These are phyloP conservation scores for Sphaeridia pumilis DNA, from an alignment of 2,888 invertebrate genomes.

Conservation along the genomic window DNA sequence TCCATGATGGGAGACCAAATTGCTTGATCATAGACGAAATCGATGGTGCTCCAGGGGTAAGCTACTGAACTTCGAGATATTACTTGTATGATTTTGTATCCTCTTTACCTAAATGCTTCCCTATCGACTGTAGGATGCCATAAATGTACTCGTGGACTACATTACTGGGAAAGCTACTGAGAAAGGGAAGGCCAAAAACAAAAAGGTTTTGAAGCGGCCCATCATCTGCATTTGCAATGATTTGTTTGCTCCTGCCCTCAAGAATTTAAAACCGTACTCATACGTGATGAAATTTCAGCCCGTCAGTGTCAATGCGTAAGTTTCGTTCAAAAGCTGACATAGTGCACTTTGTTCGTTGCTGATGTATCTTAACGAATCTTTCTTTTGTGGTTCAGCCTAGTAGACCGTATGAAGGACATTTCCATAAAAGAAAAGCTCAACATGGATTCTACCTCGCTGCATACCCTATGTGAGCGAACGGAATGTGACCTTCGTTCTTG, in stretches of 20 bases:
- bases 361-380: neutral
- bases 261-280: conserved; percentile 64
- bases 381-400: conserved; percentile 40
- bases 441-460: conserved; percentile 56
- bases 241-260: conserved; percentile 71
- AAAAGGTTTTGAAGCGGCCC: conserved; percentile 63
- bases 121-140: conserved; percentile 52
- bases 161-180: conserved; percentile 49
- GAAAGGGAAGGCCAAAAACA: conserved; percentile 42
- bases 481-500: conserved; percentile 85
- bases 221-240: conserved; percentile 98
- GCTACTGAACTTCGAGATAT: conserved; percentile 15
- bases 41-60: conserved; percentile 76
- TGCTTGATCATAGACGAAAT: conserved; percentile 92
- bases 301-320: conserved; percentile 42
- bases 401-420: conserved; percentile 56
- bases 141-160: conserved; percentile 73
- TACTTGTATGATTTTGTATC: conserved; percentile 6
- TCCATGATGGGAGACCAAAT: conserved; percentile 64
- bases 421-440: conserved; percentile 54
- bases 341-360: neutral
- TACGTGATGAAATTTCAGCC: conserved; percentile 57
- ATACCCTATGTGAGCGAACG: conserved; percentile 69
- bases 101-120: neutral
- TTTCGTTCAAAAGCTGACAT: neutral